Evolutionary conservation across 2,888 invertebrate species (phyloP), one percentile per base, ranked within the genome.

Genomic region (Mayetiola destructor): DNA sequence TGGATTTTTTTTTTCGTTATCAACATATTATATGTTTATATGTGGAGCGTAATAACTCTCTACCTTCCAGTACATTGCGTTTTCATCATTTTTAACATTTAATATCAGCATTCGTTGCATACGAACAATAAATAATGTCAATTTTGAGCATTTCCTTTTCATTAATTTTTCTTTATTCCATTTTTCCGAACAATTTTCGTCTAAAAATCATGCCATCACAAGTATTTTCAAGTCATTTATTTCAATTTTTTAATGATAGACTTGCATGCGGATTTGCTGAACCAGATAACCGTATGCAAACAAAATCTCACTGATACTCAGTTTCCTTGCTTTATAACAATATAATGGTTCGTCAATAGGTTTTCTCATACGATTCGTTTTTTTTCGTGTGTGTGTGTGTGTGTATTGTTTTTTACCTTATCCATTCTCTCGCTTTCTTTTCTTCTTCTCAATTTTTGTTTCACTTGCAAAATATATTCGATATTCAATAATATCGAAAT

Each of bases 101-200:
- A n/a, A n/a, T n/a, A n/a, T n/a, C n/a, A n/a, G n/a, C n/a, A n/a
- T n/a, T n/a, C n/a, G n/a, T n/a, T n/a, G n/a, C n/a, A n/a, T n/a
- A n/a, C n/a, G n/a, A n/a, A n/a, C 48, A 12, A 48, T 27, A 48
- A 27, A 48, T 48, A 48, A 48, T 48, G 48, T 48, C 48, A 48
- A 48, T 48, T n/a, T 48, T 27, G 27, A 27, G 8, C 48, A 27
- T 23, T 48, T 48, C 16, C 48, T 27, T 48, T 48, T 27, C n/a
- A 48, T 23, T 48, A n/a, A 23, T 4, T 36, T 39, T 39, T 39
- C 10, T 18, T 39, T 18, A 18, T 18, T 39, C 20, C 20, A 18
- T 39, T n/a, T 18, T 39, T 18, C 3, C 5, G 6, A 18, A 18
- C 39, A 9, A 12, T 36, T 14, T 8, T 14, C n/a, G 12, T 36